These are phyloP conservation scores for Linnaemya vulpina DNA, from an alignment of 2,888 invertebrate species.

Conservation along the genomic window DNA sequence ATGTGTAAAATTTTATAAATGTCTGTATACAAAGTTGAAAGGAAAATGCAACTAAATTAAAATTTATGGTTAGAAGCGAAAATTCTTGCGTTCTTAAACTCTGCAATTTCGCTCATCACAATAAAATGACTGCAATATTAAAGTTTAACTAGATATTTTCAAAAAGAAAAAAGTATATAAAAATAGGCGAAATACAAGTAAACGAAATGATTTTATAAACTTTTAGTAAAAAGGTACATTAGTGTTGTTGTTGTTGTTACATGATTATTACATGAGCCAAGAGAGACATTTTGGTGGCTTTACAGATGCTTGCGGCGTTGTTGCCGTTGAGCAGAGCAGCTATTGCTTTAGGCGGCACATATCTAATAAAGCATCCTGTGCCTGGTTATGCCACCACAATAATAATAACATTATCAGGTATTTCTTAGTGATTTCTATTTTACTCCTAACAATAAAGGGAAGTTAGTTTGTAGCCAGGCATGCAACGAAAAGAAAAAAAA, in stretches of 20 bases:
- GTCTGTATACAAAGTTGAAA: constrained; percentile 40
- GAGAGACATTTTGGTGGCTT: constrained; percentile 66
- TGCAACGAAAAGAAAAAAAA: too few species aligned
- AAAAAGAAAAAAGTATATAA: not conserved
- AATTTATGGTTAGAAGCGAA: constrained; percentile 73
- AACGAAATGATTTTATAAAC: constrained; percentile 58
- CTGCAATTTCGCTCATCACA: constrained; percentile 45
- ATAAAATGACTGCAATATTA: constrained; percentile 38
- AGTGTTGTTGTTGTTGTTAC: constrained; percentile 59
- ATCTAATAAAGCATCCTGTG: constrained; percentile 67
- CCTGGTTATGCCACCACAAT: constrained; percentile 2
- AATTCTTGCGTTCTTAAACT: constrained; percentile 69
- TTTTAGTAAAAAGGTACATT: constrained; percentile 49
- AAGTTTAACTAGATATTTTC: not conserved
- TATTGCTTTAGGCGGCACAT: constrained; percentile 64
- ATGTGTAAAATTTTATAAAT: constrained; percentile 18
- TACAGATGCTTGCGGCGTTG: constrained; percentile 53
- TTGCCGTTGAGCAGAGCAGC: constrained; percentile 57
- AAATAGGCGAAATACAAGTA: constrained; percentile 26
- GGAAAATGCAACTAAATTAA: constrained; percentile 73
- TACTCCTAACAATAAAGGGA: constrained; percentile 52
- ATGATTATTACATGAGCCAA: constrained; percentile 66
- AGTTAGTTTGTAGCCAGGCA: constrained; percentile 54
- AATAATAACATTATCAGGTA: constrained; percentile 39
- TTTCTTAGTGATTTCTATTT: constrained; percentile 56